A percentile compares a stretch with the other conserved stretches of the same genome.
phyloP scores from a whole-genome alignment of 2,797 vertebrate genomes.

The Lepilemur ruficaudatus region DNA sequence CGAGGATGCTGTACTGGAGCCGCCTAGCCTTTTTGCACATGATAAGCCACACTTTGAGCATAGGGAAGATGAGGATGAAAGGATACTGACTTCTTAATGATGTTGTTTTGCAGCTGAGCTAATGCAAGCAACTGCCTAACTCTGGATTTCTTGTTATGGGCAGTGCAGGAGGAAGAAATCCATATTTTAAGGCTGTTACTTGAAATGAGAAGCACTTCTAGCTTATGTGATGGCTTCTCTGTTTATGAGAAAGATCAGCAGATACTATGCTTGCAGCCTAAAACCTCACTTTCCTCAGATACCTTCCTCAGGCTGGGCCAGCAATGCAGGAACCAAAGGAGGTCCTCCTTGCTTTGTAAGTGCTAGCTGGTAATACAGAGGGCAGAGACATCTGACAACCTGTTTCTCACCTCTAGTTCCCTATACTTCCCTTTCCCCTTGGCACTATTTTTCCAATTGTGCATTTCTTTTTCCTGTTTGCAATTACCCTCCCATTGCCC shows the following conservation, averaged over 20 bases:
- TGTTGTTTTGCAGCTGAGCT: slow-evolving; percentile 2
- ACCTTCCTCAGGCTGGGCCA: background rate
- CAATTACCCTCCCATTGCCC: background rate
- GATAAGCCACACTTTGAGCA: background rate
- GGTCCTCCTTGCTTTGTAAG: background rate
- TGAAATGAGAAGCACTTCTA: background rate
- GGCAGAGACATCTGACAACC: background rate
- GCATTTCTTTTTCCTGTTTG: background rate
- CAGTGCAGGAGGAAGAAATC: background rate
- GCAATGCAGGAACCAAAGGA: background rate
- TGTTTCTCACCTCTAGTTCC: background rate
- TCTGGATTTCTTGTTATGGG: background rate
- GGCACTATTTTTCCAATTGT: background rate
- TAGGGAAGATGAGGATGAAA: background rate
- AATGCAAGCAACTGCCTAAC: background rate
- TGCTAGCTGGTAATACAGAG: background rate
- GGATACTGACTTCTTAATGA: background rate
- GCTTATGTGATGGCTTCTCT: background rate
- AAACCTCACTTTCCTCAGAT: slow-evolving; percentile 21
- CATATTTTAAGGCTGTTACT: background rate
- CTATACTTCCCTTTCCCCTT: background rate
- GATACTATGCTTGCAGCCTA: background rate
- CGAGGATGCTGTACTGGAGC: background rate
- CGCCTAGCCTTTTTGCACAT: background rate
- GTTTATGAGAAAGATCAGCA: background rate